phyloP scores from a whole-genome alignment of 1,140 invertebrate species.

The Drosophila mayri region DNA sequence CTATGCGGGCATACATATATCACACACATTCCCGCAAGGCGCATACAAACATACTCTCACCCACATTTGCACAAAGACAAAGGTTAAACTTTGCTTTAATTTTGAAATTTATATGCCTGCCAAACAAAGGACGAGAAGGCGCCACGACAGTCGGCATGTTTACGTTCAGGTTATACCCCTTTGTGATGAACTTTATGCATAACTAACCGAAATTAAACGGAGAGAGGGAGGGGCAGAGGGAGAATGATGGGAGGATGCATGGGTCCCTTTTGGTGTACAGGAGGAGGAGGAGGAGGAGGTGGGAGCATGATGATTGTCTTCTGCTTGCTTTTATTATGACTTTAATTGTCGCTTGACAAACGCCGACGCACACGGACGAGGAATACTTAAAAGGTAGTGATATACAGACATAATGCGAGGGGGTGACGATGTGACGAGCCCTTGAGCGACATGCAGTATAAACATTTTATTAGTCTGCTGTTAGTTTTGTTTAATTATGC shows the following conservation, averaged over 20 bases:
- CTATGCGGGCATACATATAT: slow-evolving; percentile 25
- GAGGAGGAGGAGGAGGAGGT: background rate
- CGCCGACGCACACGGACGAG: slow-evolving; percentile 18
- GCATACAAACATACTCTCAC: background rate
- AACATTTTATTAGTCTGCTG: slow-evolving; percentile 80
- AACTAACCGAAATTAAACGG: slow-evolving; percentile 45
- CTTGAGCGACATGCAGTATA: slow-evolving; percentile 60
- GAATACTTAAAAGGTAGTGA: slow-evolving; percentile 6
- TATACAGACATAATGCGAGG: slow-evolving; percentile 2
- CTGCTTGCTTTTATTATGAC: slow-evolving; percentile 65
- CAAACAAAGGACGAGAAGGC: slow-evolving; percentile 32
- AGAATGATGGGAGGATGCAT: background rate
- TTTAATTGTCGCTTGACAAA: slow-evolving; percentile 72
- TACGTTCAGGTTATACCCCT: slow-evolving; percentile 47
- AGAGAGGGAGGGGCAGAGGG: background rate
- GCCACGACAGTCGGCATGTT: slow-evolving; percentile 36
- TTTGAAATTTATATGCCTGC: slow-evolving; percentile 51
- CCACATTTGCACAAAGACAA: slow-evolving; percentile 32
- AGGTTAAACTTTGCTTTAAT: slow-evolving; percentile 62
- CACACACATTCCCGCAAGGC: slow-evolving; percentile 11
- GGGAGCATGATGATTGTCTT: slow-evolving; percentile 54
- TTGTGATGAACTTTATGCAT: slow-evolving; percentile 66
- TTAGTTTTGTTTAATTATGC: slow-evolving; percentile 83
- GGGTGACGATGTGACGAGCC: slow-evolving; percentile 25
- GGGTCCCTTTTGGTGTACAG: background rate